A percentile compares a stretch with the other conserved stretches of the same genome.
These are phyloP conservation scores for Dipodomys spectabilis DNA, from an alignment of 2,113 vertebrate genomes.

Conservation along the genomic window DNA sequence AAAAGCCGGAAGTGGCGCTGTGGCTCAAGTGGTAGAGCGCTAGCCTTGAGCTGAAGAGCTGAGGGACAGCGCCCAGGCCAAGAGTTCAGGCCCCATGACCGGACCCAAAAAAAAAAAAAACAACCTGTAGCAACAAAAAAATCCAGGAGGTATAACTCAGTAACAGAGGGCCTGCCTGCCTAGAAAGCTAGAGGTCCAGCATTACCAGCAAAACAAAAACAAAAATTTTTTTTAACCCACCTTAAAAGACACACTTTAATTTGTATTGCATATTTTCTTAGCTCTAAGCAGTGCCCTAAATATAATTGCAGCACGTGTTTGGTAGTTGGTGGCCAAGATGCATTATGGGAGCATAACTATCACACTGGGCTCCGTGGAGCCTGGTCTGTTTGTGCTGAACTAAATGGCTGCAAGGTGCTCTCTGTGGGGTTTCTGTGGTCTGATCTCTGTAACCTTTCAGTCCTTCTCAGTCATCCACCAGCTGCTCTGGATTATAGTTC, in stretches of 20 bases:
- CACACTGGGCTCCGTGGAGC: not conserved
- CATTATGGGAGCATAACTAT: not conserved
- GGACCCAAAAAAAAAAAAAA: no score
- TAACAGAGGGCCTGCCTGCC: no score
- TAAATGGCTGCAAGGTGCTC: not conserved
- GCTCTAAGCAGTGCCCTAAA: not conserved
- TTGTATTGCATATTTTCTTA: not conserved
- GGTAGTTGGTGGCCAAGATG: not conserved
- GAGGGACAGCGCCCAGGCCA: no score
- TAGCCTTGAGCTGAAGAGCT: no score
- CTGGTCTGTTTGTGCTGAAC: not conserved
- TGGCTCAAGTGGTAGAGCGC: no score
- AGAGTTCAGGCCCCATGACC: no score
- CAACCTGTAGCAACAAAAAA: no score
- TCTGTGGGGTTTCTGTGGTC: not conserved
- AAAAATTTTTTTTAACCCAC: not conserved
- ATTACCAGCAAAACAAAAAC: no score
- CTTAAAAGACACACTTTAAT: not conserved
- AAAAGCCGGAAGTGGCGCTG: no score
- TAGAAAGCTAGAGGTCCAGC: no score
- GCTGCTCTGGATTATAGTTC: not conserved
- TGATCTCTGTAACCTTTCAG: not conserved
- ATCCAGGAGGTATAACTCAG: no score
- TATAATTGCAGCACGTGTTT: not conserved
- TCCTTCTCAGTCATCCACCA: not conserved